Base-by-base conservation (phyloP, 2,888 invertebrate genomes). In the Imbricaverruca yamaguchii region DNA sequence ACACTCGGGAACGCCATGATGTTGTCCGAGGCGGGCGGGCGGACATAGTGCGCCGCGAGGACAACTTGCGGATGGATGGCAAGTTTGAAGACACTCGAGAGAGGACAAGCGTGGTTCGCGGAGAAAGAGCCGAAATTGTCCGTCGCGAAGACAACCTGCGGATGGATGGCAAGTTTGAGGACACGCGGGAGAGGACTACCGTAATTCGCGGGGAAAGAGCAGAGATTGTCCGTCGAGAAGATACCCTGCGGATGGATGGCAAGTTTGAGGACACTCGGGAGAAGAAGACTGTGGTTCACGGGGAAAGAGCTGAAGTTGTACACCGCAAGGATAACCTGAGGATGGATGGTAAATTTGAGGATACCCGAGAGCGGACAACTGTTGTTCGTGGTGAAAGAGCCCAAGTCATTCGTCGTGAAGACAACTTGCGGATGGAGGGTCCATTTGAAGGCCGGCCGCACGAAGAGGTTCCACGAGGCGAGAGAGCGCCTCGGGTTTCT, bases 261-360 rank as follows among this genome's bases (percentile, higher is more conserved):
- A 67, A 53, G 18, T 69, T 23, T 67, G 80, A 74, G 10, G 74
- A 74, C 74, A 74, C 74, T 0, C 53, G 74, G 0, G 74, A 74
- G 0, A 74, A 9, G 18, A 74, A 55, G 11, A 74, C 74, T 0
- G 55, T 74, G 8, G 21, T 74, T 74, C 74, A 87, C 87, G 0
- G 74, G 10, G 74, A 74, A 21, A 18, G 74, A 39, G 74, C 89
- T 1, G 74, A 74, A 0, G 21, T 74, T 6, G 74, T 74, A 1
- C 74, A 21, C 15, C 74, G 74, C 4, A 86, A 12, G 63, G 89
- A 90, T 61, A 83, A 83, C 39, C 79, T 83, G 2, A 74, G 81
- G 25, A 77, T 83, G 81, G 81, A 80, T 23, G 83, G 83, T 25
- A 82, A 83, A 21, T 89, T 91, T 81, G 65, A 82, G 18, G 55